Evolutionary conservation across 1,140 invertebrate genomes (phyloP).

Genomic region (Cardiocondyla obscurior): DNA sequence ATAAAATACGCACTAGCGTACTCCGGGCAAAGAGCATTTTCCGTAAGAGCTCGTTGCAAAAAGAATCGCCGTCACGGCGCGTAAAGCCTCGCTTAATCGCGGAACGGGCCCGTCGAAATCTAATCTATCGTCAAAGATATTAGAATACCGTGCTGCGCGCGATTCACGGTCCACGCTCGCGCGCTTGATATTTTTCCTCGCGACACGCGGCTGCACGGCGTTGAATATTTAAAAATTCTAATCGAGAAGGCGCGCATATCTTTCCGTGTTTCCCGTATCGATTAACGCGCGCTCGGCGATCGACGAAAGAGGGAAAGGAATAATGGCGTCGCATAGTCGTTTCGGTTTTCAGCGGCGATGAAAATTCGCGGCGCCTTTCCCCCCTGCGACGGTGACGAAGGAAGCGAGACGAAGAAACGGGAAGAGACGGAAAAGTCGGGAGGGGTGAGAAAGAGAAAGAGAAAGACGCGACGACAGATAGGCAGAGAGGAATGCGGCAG

Average conservation of each 20-base stretch:
- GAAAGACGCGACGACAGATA: not conserved
- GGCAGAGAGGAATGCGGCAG: constrained; percentile 8
- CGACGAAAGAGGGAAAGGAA: not conserved
- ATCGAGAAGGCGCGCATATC: constrained; percentile 42
- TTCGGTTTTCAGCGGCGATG: constrained; percentile 64
- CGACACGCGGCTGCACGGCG: constrained; percentile 28
- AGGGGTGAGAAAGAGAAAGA: not conserved
- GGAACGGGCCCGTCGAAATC: constrained; percentile 50
- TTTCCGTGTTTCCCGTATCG: constrained; percentile 54
- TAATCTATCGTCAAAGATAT: constrained; percentile 63
- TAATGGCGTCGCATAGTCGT: constrained; percentile 40
- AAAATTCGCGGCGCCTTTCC: constrained; percentile 59
- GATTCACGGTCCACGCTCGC: not conserved
- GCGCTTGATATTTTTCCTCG: constrained; percentile 41
- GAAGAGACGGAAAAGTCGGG: not conserved
- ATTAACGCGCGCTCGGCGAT: constrained; percentile 50
- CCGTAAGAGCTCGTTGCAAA: constrained; percentile 25
- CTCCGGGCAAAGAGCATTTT: constrained; percentile 34
- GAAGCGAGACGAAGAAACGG: not conserved
- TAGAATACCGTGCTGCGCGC: constrained; percentile 31
- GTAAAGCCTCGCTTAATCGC: constrained; percentile 47
- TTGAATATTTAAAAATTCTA: constrained; percentile 72
- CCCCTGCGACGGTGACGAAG: not conserved
- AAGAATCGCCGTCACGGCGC: constrained; percentile 21
- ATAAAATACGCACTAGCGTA: constrained; percentile 25